Evolutionary conservation across 2,797 vertebrate genomes (phyloP).

Genomic region (Cetoscarus ocellatus): DNA sequence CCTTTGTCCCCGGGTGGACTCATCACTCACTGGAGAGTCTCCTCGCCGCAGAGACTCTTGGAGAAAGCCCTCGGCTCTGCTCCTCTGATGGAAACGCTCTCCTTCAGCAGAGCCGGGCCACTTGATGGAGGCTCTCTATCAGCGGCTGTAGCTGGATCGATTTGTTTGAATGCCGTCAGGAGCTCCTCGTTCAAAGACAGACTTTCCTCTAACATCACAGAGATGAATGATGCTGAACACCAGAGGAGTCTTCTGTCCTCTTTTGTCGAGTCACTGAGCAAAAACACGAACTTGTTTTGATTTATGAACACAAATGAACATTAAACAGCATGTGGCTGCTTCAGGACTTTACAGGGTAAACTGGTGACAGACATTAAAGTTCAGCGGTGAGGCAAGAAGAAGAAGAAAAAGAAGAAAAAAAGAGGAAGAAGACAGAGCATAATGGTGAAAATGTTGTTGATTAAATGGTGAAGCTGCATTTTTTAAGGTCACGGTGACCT

Average conservation of each 20-base stretch:
- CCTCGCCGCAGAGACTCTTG: slow-evolving; percentile 10
- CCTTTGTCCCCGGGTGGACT: slow-evolving; percentile 48
- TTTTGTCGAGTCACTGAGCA: neutral
- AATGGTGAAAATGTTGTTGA: too few species aligned
- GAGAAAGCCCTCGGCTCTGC: slow-evolving; percentile 46
- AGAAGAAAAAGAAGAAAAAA: too few species aligned
- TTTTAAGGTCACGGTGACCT: too few species aligned
- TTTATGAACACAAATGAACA: neutral
- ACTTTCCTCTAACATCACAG: slow-evolving; percentile 8
- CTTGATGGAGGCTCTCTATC: slow-evolving; percentile 56
- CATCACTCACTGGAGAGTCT: slow-evolving; percentile 64
- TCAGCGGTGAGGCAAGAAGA: too few species aligned
- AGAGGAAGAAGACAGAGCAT: too few species aligned
- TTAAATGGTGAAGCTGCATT: too few species aligned
- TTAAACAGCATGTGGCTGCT: too few species aligned
- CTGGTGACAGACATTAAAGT: too few species aligned
- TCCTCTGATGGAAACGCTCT: slow-evolving; percentile 41
- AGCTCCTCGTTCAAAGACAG: neutral
- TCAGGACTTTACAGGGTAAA: too few species aligned
- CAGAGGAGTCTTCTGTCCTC: neutral
- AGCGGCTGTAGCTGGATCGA: slow-evolving; percentile 15
- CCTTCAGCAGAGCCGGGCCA: slow-evolving; percentile 5
- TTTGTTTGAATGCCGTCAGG: slow-evolving; percentile 32
- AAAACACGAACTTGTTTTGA: too few species aligned
- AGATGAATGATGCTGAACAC: slow-evolving; percentile 10